Percentiles rank a stretch among this genome's conserved stretches.
Evolutionary conservation across 2,797 vertebrate species (phyloP).

Genomic region (Limosa lapponica): DNA sequence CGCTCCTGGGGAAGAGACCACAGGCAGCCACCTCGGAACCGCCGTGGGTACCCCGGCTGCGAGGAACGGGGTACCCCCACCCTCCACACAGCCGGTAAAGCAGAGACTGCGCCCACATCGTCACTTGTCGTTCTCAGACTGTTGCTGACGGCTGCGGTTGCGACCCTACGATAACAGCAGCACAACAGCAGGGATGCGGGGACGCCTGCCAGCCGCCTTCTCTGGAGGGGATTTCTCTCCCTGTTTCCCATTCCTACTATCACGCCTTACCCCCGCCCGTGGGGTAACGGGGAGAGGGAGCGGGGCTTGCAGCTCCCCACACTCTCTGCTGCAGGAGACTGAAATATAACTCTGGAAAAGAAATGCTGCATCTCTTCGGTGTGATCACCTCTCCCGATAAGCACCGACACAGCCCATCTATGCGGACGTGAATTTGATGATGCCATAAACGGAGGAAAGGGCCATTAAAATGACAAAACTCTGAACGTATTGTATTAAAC

Average conservation of each 20-base stretch:
- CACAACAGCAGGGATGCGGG: not conserved
- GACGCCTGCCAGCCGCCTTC: not conserved
- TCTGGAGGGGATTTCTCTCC: not conserved
- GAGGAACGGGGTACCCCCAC: not conserved
- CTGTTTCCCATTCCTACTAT: not conserved
- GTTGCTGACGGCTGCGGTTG: not conserved
- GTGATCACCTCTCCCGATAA: constrained; percentile 39
- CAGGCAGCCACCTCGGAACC: not conserved
- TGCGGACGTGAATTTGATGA: constrained; percentile 46
- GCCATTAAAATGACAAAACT: constrained; percentile 41
- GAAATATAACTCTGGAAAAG: not conserved
- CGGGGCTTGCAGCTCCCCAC: not conserved
- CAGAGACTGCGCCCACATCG: not conserved
- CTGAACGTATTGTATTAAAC: not conserved
- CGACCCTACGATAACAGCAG: not conserved
- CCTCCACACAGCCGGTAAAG: not conserved
- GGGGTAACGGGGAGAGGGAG: not conserved
- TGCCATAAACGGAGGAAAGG: constrained; percentile 48
- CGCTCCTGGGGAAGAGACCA: not conserved
- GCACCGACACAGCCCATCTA: constrained; percentile 6
- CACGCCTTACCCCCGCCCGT: not conserved
- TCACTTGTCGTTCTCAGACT: not conserved
- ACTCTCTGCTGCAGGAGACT: not conserved
- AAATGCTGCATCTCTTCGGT: not conserved
- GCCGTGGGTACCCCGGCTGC: not conserved